Evolutionary conservation across 2,113 vertebrate species (phyloP), one percentile per base, ranked within the genome.

Genomic region (Geococcyx californianus): DNA sequence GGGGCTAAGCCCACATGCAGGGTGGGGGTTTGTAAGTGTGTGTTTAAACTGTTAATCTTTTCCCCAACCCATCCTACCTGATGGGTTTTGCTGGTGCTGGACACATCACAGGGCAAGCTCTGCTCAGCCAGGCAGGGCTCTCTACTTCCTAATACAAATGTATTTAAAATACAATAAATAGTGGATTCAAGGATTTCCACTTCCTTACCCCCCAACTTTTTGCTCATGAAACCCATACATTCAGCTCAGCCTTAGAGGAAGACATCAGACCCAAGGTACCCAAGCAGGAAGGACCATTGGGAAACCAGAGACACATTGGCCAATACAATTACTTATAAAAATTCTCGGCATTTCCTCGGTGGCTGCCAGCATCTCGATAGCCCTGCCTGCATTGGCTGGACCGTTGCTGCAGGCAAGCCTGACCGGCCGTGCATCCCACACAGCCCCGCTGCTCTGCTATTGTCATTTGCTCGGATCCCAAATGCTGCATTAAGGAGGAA

Each of bases 401-500:
- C 82, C 55, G 15, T 34, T 10, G 55, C 23, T 80, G 36, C 90
- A 93, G 36, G 20, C 89, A 94, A 66, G 36, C 38, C 7, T 5
- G 45, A 49, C 84, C 42, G 5, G 44, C 79, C 55, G 0, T 7
- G 24, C 91, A 83, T 85, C 93, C 91, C 87, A 95, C 91, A 15
- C 89, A 92, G 44, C 34, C 69, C 68, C 31, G 2, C 20, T 29
- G 3, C 64, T 94, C 95, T 97, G 96, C 67, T 89, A 74, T 76
- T 66, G 31, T 52, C 84, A 23, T 97, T 95, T 93, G 42, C 68
- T 63, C 42, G 34, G 54, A 77, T 83, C 79, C 80, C 89, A 87
- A 69, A 44, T 8, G 4, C 58, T 74, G n/a, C 75, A 25, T 47
- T 34, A 38, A 23, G 42, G 64, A 84, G 13, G 31, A 73, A 51